Evolutionary conservation across 2,113 vertebrate species (phyloP), one percentile per base, ranked within the genome.

Genomic region (Chloropsis cyanopogon): DNA sequence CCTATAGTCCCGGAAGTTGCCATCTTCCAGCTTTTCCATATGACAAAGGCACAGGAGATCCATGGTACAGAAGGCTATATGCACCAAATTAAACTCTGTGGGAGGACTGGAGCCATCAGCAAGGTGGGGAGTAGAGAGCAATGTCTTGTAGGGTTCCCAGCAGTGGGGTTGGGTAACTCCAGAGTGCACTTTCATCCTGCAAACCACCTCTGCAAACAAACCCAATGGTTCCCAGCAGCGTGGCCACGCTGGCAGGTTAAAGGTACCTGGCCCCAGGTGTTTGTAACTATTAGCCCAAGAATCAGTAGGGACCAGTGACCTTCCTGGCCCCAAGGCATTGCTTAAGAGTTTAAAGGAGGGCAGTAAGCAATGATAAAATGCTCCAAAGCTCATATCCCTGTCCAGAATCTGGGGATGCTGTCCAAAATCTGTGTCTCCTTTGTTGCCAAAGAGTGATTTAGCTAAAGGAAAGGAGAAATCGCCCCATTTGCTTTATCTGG

Each of bases 61-160:
- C 21, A 69, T 0, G 0, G 42, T 61, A 49, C 18, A 52, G 26
- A 53, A 37, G 39, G 33, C 5, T 20, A 16, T 16, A 53, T 39
- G 19, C 28, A 86, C 15, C n/a, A 50, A 49, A 82, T 47, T 20
- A 68, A 90, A 31, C 18, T 79, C 35, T 26, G 29, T 1, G 4
- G 28, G 52, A 78, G 33, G 16, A 50, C 1, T 44, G 16, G 11
- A 7, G 3, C 33, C 44, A 7, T 33, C 68, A 72, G 53, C 35
- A 54, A 46, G 17, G 46, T 12, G 11, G 9, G 39, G 14, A 71
- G 12, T 5, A 31, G 26, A 44, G 15, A n/a, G 9, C 26, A 54
- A 12, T 0, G 0, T 47, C 26, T 35, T 21, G 29, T 6, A 31
- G 42, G 23, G 23, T 14, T 35, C 69, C 31, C 2, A 5, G 15